Evolutionary conservation across 1,140 invertebrate species (phyloP).

Genomic region (Drosophila insularis): DNA sequence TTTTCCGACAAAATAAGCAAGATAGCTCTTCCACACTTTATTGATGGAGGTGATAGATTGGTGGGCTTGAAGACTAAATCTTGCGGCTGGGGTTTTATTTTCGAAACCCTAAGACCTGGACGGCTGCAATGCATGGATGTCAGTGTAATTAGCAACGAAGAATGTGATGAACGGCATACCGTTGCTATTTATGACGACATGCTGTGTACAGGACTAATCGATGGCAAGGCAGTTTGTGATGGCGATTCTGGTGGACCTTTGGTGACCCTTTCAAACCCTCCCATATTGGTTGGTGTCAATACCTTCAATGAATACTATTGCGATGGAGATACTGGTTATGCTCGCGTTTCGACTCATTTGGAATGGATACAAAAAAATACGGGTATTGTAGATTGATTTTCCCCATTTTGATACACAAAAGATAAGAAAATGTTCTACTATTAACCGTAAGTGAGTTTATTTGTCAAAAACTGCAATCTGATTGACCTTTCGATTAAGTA

Average conservation of each 20-base stretch:
- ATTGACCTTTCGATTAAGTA: no score
- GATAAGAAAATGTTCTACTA: no score
- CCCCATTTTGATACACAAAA: no score
- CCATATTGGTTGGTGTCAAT: conserved; percentile 19
- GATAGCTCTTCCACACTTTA: conserved; percentile 39
- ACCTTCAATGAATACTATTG: no score
- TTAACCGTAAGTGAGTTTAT: no score
- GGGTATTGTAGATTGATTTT: no score
- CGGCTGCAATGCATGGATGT: conserved; percentile 14
- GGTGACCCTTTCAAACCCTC: neutral
- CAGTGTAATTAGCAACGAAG: conserved; percentile 44
- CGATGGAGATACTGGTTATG: no score
- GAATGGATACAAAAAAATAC: no score
- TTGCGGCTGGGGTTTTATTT: conserved; percentile 53
- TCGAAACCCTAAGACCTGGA: no score
- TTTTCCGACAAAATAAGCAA: conserved; percentile 8
- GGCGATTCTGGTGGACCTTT: conserved; percentile 83
- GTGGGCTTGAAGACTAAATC: conserved; percentile 24
- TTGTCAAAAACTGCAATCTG: no score
- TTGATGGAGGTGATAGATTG: conserved; percentile 19
- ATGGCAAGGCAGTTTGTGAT: conserved; percentile 51
- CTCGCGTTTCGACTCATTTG: no score
- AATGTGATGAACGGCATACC: neutral
- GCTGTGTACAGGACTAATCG: conserved; percentile 51
- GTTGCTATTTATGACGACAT: neutral